A percentile compares a stretch with the other conserved stretches of the same genome.
Conservation (phyloP, 2,797 vertebrate genomes). For the Eupleurogrammus muticus region DNA sequence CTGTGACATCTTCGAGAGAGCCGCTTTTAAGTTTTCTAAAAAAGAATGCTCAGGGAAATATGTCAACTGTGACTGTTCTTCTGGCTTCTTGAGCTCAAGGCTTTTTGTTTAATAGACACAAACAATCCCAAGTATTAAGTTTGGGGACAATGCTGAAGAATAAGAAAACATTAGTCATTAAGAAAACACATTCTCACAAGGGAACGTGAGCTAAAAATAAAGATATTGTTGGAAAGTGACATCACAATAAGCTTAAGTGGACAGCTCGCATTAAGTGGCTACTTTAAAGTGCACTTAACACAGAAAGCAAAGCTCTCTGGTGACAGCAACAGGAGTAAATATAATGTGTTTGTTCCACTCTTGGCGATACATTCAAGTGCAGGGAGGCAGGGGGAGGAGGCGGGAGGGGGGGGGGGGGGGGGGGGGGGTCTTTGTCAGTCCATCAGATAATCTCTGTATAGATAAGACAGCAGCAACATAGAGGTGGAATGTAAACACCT, state of each 20-base stretch:
- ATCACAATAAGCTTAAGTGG: background rate
- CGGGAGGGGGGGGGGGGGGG: constrained; percentile 8
- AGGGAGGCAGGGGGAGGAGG: constrained; percentile 1
- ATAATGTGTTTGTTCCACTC: constrained; percentile 2
- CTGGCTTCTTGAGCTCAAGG: too few species aligned
- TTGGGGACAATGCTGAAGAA: background rate
- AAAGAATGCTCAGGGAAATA: too few species aligned
- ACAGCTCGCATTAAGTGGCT: background rate
- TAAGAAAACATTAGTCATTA: background rate
- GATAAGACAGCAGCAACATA: constrained; percentile 62
- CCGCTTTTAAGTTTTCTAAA: too few species aligned
- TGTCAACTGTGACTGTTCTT: too few species aligned
- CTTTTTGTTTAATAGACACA: too few species aligned
- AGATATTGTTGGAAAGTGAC: background rate
- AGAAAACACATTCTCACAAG: background rate
- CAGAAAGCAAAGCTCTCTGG: constrained; percentile 7
- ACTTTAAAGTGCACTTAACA: background rate
- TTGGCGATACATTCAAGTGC: background rate
- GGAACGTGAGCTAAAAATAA: background rate
- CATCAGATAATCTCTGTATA: constrained; percentile 62
- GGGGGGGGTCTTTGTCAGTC: constrained; percentile 38
- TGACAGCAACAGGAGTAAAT: constrained; percentile 24
- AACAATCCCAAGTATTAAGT: too few species aligned
- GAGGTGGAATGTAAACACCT: constrained; percentile 79
- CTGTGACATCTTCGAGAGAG: too few species aligned